phyloP scores from a whole-genome alignment of 2,113 vertebrate genomes.

The Tetrax tetrax region DNA sequence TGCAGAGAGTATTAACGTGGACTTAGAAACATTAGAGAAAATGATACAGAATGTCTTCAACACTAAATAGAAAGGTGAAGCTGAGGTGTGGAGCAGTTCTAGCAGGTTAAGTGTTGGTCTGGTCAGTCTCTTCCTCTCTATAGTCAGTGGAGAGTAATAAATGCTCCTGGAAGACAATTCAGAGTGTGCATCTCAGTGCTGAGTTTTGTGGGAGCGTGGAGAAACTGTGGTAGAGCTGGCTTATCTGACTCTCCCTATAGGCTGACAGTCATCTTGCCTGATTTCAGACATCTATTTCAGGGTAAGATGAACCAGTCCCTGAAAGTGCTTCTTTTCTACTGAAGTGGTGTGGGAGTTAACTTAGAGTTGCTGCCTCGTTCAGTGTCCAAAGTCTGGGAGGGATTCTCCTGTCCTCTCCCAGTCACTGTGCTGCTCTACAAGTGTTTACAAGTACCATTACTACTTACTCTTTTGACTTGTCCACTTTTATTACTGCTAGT shows the following conservation, averaged over 20 bases:
- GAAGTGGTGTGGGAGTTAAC: neutral
- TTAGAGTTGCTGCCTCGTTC: neutral
- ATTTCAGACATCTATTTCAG: neutral
- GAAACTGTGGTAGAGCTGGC: neutral
- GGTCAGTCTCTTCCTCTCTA: neutral
- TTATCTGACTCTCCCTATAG: neutral
- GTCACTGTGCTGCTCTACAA: neutral
- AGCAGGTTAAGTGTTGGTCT: rapidly evolving
- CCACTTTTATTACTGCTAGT: neutral
- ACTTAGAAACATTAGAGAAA: neutral
- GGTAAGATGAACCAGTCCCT: neutral
- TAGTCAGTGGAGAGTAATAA: neutral
- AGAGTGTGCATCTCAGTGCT: neutral
- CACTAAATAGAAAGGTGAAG: neutral
- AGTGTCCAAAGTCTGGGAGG: neutral
- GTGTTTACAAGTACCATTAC: neutral
- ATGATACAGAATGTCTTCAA: neutral
- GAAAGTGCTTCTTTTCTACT: neutral
- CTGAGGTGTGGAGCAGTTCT: neutral
- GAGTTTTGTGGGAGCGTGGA: neutral
- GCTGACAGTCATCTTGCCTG: neutral
- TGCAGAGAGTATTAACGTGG: neutral
- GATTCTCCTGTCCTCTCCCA: neutral
- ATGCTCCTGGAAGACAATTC: neutral
- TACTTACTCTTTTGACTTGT: neutral